Evolutionary conservation across 2,888 invertebrate species (phyloP).

Genomic region (Xestia rhomboidea): DNA sequence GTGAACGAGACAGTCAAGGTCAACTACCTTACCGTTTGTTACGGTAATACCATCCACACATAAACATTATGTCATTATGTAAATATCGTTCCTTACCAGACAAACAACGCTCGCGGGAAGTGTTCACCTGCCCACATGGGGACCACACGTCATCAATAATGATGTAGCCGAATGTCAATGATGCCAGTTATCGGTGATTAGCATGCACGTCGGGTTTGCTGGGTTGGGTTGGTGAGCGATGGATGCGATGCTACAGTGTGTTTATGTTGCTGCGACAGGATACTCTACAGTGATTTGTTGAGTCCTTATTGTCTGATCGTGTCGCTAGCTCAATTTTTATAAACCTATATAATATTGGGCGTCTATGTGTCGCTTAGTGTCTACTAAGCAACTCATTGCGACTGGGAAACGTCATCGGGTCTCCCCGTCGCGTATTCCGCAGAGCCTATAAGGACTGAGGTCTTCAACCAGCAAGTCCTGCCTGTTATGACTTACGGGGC

Average conservation of each 20-base stretch:
- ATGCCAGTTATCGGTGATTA: constrained; percentile 26
- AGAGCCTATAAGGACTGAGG: too few relatives aligned
- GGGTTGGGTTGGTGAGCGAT: not conserved
- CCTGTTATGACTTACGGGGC: too few relatives aligned
- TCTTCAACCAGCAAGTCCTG: too few relatives aligned
- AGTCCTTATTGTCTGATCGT: not conserved
- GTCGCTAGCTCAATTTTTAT: too few relatives aligned
- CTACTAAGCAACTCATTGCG: too few relatives aligned
- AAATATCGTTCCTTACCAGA: constrained; percentile 28
- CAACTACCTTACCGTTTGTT: not conserved
- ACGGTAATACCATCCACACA: not conserved
- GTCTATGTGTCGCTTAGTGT: too few relatives aligned
- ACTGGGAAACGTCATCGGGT: too few relatives aligned
- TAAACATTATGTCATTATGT: constrained; percentile 37
- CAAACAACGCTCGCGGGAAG: constrained; percentile 35
- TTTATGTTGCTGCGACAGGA: not conserved
- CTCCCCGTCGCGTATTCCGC: too few relatives aligned
- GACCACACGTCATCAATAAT: constrained; percentile 34
- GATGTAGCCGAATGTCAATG: constrained; percentile 41
- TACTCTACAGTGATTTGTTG: not conserved
- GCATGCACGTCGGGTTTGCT: constrained; percentile 26
- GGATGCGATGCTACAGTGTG: not conserved
- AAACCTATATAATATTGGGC: too few relatives aligned
- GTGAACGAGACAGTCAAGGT: not conserved
- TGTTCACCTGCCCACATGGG: constrained; percentile 3